phyloP scores from a whole-genome alignment of 1,140 invertebrate genomes.

The Callitettix versicolor region DNA sequence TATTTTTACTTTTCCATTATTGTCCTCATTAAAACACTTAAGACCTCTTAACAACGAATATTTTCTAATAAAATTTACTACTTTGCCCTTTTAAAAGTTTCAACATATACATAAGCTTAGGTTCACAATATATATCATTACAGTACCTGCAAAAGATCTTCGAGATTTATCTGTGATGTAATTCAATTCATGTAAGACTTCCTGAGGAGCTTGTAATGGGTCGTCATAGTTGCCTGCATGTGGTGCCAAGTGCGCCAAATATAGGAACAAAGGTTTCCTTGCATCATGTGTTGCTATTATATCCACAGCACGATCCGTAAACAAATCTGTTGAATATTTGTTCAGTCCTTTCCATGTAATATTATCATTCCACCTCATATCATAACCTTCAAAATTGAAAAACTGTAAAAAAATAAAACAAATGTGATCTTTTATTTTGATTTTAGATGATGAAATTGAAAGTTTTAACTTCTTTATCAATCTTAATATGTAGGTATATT shows the following conservation, averaged over 20 bases:
- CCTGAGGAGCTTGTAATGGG: slow-evolving; percentile 44
- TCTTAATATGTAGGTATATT: too few species aligned
- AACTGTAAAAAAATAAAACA: background rate
- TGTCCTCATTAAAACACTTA: too few species aligned
- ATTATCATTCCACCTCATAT: slow-evolving; percentile 17
- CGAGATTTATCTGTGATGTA: slow-evolving; percentile 44
- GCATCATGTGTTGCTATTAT: slow-evolving; percentile 41
- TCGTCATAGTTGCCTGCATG: slow-evolving; percentile 51
- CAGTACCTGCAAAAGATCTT: slow-evolving; percentile 42
- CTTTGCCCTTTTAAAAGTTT: background rate
- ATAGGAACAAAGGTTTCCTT: slow-evolving; percentile 58
- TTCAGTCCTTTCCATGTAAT: slow-evolving; percentile 16
- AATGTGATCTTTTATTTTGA: background rate
- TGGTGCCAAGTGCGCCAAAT: slow-evolving; percentile 64
- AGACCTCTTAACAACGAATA: too few species aligned
- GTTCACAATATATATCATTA: background rate
- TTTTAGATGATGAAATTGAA: too few species aligned
- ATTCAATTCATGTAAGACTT: slow-evolving; percentile 41
- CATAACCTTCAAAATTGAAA: slow-evolving; percentile 11
- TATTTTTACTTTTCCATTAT: too few species aligned
- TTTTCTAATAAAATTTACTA: background rate
- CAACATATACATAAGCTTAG: background rate
- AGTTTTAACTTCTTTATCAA: too few species aligned
- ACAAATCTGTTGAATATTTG: slow-evolving; percentile 45
- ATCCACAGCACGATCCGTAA: slow-evolving; percentile 40